phyloP scores from a whole-genome alignment of 1,140 invertebrate species.

The Trichonephila clavipes region DNA sequence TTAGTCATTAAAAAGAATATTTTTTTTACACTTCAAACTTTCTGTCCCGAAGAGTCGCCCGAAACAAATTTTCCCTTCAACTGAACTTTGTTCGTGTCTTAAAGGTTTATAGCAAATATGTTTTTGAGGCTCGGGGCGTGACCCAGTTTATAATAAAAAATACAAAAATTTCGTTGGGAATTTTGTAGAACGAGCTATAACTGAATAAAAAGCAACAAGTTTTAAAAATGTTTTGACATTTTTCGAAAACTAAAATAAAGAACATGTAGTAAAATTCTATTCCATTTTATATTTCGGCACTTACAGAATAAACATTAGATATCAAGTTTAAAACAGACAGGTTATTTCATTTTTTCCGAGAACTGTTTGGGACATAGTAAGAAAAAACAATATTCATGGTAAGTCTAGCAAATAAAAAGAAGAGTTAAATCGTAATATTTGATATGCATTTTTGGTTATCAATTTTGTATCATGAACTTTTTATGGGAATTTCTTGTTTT shows the following conservation, averaged over 20 bases:
- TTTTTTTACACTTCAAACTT: neutral
- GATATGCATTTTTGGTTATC: too few relatives aligned
- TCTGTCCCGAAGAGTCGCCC: neutral
- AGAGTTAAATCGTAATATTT: too few relatives aligned
- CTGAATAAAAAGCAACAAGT: neutral
- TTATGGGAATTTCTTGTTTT: too few relatives aligned
- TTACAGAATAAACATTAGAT: too few relatives aligned
- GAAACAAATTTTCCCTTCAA: neutral
- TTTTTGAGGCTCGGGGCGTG: neutral
- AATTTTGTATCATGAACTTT: too few relatives aligned
- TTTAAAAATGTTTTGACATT: neutral
- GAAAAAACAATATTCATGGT: too few relatives aligned
- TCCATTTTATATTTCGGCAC: too few relatives aligned
- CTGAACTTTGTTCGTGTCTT: neutral
- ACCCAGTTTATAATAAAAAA: neutral
- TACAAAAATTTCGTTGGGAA: neutral
- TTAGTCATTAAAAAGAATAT: slow-evolving; percentile 33
- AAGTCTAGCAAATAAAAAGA: too few relatives aligned
- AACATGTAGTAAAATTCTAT: neutral
- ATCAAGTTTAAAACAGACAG: too few relatives aligned
- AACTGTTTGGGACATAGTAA: too few relatives aligned
- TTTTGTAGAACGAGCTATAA: neutral
- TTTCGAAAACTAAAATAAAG: neutral
- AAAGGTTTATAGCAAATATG: neutral
- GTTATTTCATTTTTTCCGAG: too few relatives aligned